Evolutionary conservation across 2,113 vertebrate genomes (phyloP), one percentile per base, ranked within the genome.

Genomic region (Takifugu flavidus): DNA sequence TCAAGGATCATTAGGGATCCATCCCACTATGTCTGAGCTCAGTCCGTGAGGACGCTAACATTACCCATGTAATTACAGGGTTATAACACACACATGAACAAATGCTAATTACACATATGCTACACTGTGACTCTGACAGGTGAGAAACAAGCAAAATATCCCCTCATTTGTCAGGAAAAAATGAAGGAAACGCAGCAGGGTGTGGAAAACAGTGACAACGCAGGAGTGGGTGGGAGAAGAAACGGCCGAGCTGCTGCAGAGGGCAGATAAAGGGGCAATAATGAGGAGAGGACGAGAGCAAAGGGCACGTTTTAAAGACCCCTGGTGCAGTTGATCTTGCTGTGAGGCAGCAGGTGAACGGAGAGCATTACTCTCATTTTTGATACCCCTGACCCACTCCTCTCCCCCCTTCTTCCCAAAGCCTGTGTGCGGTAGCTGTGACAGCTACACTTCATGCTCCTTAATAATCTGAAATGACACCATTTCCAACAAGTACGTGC

Each of bases 331-430:
- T 70, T 26, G 29, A 49, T 42, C 55, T 56, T 34, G 49, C 42
- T 73, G 67, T 7, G 73, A 74, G 72, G 72, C 69, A 72, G 77
- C 61, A 82, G 69, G 75, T 78, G 77, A 68, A 64, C 50, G 34
- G 1, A 8, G 42, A 25, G 0, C 69, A n/a, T 72, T 42, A 11
- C 50, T 7, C 42, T 56, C 12, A 26, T 74, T 72, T 80, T 59
- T 78, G 42, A 66, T 63, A 43, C 64, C 79, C 26, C 47, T 47
- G 39, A 67, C 56, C 43, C 62, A 70, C 63, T 79, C 47, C 28
- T 65, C 28, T 27, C 4, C 26, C 45, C 34, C 34, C 5, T 11
- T 39, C 11, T 39, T 10, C 11, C 7, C 29, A 31, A 6, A 42
- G 44, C 49, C n/a, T n/a, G n/a, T n/a, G n/a, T n/a, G n/a, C n/a